These are phyloP conservation scores for Anarrhichthys ocellatus DNA, from an alignment of 2,113 vertebrate species.

Conservation along the genomic window DNA sequence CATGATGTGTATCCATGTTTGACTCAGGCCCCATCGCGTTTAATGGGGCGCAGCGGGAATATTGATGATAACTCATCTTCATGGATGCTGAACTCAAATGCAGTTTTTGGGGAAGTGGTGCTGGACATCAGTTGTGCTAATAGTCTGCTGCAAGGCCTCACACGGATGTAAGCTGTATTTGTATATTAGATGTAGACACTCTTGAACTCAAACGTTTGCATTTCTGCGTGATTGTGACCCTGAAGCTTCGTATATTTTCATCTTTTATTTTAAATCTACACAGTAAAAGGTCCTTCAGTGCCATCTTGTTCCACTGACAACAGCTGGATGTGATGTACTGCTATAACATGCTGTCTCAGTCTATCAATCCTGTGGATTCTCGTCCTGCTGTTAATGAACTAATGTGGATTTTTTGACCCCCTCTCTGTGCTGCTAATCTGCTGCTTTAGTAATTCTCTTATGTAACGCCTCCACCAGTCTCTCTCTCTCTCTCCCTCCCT, in stretches of 20 bases:
- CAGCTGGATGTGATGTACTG: conserved; percentile 1
- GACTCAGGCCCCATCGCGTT: conserved; percentile 4
- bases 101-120: background rate
- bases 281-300: background rate
- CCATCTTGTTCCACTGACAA: background rate
- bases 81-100: background rate
- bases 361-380: conserved; percentile 14
- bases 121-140: background rate
- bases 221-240: background rate
- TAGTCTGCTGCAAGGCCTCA: background rate
- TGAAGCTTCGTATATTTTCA: background rate
- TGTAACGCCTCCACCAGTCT: conserved; percentile 33
- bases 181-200: no score
- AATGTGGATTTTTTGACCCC: conserved; percentile 33
- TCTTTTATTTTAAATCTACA: no score
- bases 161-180: background rate
- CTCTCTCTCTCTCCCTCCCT: background rate
- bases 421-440: conserved; percentile 34
- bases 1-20: conserved; percentile 22
- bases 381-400: conserved; percentile 30
- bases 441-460: conserved; percentile 36
- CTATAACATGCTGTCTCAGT: no score
- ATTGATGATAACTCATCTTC: conserved; percentile 19
- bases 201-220: background rate
- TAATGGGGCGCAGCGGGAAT: conserved; percentile 33